These are phyloP conservation scores for Halictus ligatus DNA, from an alignment of 2,888 invertebrate genomes.

Conservation along the genomic window DNA sequence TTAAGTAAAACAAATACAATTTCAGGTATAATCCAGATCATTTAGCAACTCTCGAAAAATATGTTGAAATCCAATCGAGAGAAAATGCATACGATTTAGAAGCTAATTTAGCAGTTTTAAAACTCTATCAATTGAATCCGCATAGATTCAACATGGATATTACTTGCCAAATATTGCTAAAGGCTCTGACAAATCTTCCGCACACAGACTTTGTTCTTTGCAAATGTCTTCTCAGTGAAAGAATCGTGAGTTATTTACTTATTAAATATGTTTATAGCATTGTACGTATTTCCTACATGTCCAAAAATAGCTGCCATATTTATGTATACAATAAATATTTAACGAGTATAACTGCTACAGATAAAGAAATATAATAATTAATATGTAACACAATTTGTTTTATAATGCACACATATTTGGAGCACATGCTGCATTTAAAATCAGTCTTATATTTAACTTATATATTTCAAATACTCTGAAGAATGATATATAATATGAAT, in stretches of 20 bases:
- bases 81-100: slow-evolving; percentile 98
- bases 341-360: background rate
- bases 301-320: background rate
- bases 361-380: slow-evolving; percentile 6
- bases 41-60: slow-evolving; percentile 94
- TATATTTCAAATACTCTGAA: slow-evolving; percentile 9
- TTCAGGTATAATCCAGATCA: slow-evolving; percentile 98
- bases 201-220: slow-evolving; percentile 99
- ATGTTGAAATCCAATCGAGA: slow-evolving; percentile 96
- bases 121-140: slow-evolving; percentile 98
- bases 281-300: background rate
- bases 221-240: slow-evolving; percentile 96
- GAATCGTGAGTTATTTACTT: slow-evolving; percentile 85
- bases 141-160: slow-evolving; percentile 93
- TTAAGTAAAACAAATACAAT: slow-evolving; percentile 20
- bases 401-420: background rate
- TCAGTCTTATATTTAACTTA: slow-evolving; percentile 16
- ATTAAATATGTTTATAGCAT: background rate
- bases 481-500: background rate
- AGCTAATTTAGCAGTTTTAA: slow-evolving; percentile 97
- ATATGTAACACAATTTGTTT: background rate
- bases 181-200: slow-evolving; percentile 98
- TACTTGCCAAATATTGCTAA: slow-evolving; percentile 95
- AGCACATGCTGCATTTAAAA: background rate
- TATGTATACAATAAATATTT: background rate